Conservation (phyloP, 1,140 invertebrate genomes). For the Atta colombica region DNA sequence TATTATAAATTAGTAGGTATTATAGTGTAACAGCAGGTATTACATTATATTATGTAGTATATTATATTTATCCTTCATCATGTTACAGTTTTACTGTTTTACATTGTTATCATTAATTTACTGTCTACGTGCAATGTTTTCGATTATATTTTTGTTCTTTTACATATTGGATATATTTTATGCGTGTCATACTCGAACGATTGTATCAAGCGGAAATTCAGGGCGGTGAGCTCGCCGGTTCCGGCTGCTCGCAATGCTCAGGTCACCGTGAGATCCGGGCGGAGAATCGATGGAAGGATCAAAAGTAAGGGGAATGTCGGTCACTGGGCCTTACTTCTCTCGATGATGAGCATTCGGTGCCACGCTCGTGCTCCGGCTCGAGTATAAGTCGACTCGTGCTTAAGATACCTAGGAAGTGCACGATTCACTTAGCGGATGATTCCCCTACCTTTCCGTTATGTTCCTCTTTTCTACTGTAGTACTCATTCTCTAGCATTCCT, state of each 20-base stretch:
- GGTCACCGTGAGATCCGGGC: constrained; percentile 64
- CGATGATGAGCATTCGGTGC: constrained; percentile 69
- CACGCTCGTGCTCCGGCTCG: constrained; percentile 64
- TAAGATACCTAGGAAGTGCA: constrained; percentile 71
- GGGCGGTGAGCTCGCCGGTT: constrained; percentile 67
- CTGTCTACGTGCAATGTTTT: background rate
- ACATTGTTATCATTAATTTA: no score
- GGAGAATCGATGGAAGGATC: constrained; percentile 54
- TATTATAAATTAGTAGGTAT: no score
- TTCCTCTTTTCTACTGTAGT: constrained; percentile 51
- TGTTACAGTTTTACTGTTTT: no score
- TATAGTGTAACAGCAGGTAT: no score
- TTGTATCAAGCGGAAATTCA: constrained; percentile 62
- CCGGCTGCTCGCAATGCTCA: constrained; percentile 59
- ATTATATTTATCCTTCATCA: no score
- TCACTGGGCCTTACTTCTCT: constrained; percentile 82
- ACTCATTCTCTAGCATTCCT: constrained; percentile 49
- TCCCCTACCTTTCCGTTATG: constrained; percentile 61
- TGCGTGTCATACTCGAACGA: background rate
- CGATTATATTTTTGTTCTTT: background rate
- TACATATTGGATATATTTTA: constrained; percentile 25
- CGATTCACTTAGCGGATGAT: constrained; percentile 55
- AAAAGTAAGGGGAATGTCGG: constrained; percentile 82
- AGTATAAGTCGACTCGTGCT: constrained; percentile 22
- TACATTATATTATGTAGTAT: no score